These are phyloP conservation scores for Spinus olivaceus DNA, from an alignment of 2,797 vertebrate species.

Conservation along the genomic window DNA sequence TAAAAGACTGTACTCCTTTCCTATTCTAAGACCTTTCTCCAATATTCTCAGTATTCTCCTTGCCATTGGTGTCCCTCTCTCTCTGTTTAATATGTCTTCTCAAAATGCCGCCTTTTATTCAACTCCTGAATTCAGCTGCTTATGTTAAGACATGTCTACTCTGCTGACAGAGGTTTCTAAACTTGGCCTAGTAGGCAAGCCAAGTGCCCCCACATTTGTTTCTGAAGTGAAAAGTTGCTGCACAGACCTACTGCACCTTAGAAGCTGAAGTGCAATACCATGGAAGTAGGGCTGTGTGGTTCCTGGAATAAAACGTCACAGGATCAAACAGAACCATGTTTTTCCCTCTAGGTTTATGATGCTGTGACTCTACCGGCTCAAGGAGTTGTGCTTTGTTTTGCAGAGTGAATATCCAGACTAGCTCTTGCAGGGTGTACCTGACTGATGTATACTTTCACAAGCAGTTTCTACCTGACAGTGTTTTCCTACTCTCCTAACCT, in stretches of 20 bases:
- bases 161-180: background rate
- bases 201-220: background rate
- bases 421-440: background rate
- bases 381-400: background rate
- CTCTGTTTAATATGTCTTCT: background rate
- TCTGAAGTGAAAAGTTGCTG: background rate
- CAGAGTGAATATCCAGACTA: background rate
- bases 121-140: background rate
- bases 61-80: background rate
- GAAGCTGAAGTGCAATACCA: background rate
- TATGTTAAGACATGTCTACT: background rate
- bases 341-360: background rate
- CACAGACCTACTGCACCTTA: background rate
- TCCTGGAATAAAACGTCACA: background rate
- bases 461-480: background rate
- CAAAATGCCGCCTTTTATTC: background rate
- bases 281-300: background rate
- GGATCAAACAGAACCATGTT: background rate
- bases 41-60: background rate
- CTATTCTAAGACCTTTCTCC: background rate
- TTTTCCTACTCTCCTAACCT: background rate
- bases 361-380: background rate
- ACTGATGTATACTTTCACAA: fast-evolving
- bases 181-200: background rate
- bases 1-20: background rate